phyloP scores from a whole-genome alignment of 2,113 vertebrate species.

The Antechinus flavipes region DNA sequence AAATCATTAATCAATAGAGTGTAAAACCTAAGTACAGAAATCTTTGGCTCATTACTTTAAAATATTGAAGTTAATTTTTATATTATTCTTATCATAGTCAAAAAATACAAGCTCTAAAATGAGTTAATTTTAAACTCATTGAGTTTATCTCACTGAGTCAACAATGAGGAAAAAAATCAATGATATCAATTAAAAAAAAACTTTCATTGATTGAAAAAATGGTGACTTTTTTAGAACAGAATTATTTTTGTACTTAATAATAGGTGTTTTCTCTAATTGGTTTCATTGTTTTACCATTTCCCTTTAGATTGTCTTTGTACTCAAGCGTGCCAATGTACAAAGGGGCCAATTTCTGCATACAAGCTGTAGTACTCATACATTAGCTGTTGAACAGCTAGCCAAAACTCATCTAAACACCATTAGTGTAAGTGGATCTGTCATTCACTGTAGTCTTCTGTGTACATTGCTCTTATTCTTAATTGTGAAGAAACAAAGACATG shows the following conservation, averaged over 20 bases:
- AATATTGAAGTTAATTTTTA: constrained; percentile 68
- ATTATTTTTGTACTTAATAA: constrained; percentile 72
- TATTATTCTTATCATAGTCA: constrained; percentile 71
- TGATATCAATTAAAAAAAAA: neutral
- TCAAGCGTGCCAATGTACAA: constrained; percentile 31
- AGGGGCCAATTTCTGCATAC: neutral
- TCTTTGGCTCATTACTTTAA: constrained; percentile 34
- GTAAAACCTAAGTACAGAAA: neutral
- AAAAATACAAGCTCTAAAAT: neutral
- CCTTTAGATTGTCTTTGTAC: neutral
- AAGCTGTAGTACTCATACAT: neutral
- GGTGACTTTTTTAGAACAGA: constrained; percentile 65
- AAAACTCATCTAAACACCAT: neutral
- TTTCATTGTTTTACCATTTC: constrained; percentile 8
- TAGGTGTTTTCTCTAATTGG: constrained; percentile 28
- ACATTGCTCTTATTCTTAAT: neutral
- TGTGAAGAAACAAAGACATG: neutral
- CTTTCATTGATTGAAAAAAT: neutral
- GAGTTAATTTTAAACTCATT: neutral
- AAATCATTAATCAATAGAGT: neutral
- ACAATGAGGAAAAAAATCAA: neutral
- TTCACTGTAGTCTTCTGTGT: neutral
- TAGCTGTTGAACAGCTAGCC: neutral
- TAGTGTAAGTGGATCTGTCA: constrained; percentile 1
- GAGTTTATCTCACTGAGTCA: neutral